Conservation (phyloP, 2,113 vertebrate species). For the Nannobrachium achirus region DNA sequence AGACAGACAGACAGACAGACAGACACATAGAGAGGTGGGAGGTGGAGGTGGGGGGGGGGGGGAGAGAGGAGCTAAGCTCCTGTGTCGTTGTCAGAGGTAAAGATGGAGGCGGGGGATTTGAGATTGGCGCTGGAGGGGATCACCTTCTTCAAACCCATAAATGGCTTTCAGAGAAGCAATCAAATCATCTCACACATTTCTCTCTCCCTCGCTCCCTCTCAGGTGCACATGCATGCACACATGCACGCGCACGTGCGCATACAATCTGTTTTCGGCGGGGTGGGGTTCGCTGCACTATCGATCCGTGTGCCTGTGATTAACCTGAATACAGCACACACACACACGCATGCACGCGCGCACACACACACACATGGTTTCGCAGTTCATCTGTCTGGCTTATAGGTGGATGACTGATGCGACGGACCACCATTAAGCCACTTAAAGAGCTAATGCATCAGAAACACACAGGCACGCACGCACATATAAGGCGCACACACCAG, state of each 20-base stretch:
- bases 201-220: slow-evolving; percentile 25
- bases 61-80: slow-evolving; percentile 54
- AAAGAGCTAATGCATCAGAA: slow-evolving; percentile 24
- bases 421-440: slow-evolving; percentile 32
- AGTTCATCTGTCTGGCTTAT: slow-evolving; percentile 36
- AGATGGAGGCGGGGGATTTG: slow-evolving; percentile 49
- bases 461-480: background rate
- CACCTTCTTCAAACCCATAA: slow-evolving; percentile 69
- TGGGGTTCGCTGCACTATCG: slow-evolving; percentile 42
- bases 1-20: slow-evolving; percentile 1
- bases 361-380: slow-evolving; percentile 25
- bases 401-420: slow-evolving; percentile 33
- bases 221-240: too few relatives aligned
- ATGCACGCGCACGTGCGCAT: too few relatives aligned
- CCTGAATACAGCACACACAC: slow-evolving; percentile 28
- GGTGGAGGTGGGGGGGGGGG: background rate
- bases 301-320: slow-evolving; percentile 54
- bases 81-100: slow-evolving; percentile 28
- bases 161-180: slow-evolving; percentile 72
- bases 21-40: too few relatives aligned
- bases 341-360: slow-evolving; percentile 16
- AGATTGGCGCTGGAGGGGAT: slow-evolving; percentile 65
- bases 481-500: too few relatives aligned
- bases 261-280: slow-evolving; percentile 28
- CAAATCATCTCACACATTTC: slow-evolving; percentile 43